Percentiles rank a stretch among this genome's conserved stretches.
Evolutionary conservation across 37 sponge, comb jelly and placozoan genomes (phyloP).

Genomic region (Oopsacas minuta): DNA sequence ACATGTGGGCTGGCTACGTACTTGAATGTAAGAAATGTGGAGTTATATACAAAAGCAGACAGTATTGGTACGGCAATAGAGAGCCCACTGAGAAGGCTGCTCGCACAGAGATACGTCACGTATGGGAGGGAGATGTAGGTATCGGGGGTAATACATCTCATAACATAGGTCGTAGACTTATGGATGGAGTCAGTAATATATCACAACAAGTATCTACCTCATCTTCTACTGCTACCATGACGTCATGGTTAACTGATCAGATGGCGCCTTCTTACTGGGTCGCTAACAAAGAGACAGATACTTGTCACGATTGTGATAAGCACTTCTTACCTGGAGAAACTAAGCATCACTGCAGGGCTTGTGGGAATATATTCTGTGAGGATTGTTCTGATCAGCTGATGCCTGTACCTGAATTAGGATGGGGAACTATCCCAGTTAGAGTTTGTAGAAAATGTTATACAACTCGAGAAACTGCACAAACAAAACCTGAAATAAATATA

Average conservation of each 20-base stretch:
- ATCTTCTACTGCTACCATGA: slow-evolving; percentile 38
- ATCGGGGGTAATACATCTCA: slow-evolving; percentile 29
- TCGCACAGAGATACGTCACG: slow-evolving; percentile 61
- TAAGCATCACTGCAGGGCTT: slow-evolving; percentile 90
- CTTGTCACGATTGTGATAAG: slow-evolving; percentile 46
- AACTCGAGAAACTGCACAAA: not conserved
- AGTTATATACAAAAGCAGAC: slow-evolving; percentile 75
- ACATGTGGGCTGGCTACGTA: slow-evolving; percentile 85
- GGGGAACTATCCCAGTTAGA: slow-evolving; percentile 66
- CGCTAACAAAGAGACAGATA: slow-evolving; percentile 55
- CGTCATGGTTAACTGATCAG: slow-evolving; percentile 66
- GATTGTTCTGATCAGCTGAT: slow-evolving; percentile 44
- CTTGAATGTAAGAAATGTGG: slow-evolving; percentile 77
- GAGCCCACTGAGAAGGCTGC: slow-evolving; percentile 50
- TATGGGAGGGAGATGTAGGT: slow-evolving; percentile 59
- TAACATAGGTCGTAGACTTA: slow-evolving; percentile 36
- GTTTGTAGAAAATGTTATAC: slow-evolving; percentile 72
- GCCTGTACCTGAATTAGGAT: slow-evolving; percentile 88
- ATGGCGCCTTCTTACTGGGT: slow-evolving; percentile 83
- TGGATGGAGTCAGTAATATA: slow-evolving; percentile 51
- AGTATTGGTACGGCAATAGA: slow-evolving; percentile 87
- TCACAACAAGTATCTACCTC: slow-evolving; percentile 41
- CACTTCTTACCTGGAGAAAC: slow-evolving; percentile 42
- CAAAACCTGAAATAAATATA: not conserved
- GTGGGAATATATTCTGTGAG: slow-evolving; percentile 82